Evolutionary conservation across 2,888 invertebrate genomes (phyloP), one percentile per base, ranked within the genome.

Genomic region (Leuctra nigra): DNA sequence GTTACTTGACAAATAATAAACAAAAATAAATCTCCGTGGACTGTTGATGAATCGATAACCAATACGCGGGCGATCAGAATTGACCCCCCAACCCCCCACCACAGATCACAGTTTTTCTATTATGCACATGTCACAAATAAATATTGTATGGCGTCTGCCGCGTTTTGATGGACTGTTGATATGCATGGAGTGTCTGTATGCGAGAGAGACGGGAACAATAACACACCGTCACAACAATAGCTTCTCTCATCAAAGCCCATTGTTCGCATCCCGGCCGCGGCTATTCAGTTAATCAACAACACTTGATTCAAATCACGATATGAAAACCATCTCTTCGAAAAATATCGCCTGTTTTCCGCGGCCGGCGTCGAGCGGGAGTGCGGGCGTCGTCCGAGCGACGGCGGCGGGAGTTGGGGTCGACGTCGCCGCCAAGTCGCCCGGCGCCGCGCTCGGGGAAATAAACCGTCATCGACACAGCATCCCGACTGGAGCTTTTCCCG

Each of bases 41-140:
- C 47, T 48, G 55, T 48, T 55, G 48, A 55, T 55, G 55, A 55
- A 55, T 29, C 55, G 22, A 47, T 38, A 55, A n/a, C n/a, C n/a
- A n/a, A n/a, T n/a, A n/a, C n/a, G n/a, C n/a, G n/a, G n/a, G n/a
- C n/a, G n/a, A 55, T 55, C 55, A 55, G 35, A 36, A 20, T 48
- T 18, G 9, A 35, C 55, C 54, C 52, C 39, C 48, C 53, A 46
- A 39, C 53, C 22, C 33, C 53, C 48, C 56, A 29, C 35, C 47
- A 13, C 23, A 24, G 22, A 35, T n/a, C 47, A 46, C 55, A 59
- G 52, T 56, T 59, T 55, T 59, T 59, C 58, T 55, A 59, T 59
- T 56, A 56, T 38, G 11, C 46, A 16, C 53, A 41, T 47, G 52
- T 55, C 46, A 59, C 55, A 59, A 59, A 59, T 59, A 59, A 59